Evolutionary conservation across 2,113 vertebrate species (phyloP).

Genomic region (Solea solea): DNA sequence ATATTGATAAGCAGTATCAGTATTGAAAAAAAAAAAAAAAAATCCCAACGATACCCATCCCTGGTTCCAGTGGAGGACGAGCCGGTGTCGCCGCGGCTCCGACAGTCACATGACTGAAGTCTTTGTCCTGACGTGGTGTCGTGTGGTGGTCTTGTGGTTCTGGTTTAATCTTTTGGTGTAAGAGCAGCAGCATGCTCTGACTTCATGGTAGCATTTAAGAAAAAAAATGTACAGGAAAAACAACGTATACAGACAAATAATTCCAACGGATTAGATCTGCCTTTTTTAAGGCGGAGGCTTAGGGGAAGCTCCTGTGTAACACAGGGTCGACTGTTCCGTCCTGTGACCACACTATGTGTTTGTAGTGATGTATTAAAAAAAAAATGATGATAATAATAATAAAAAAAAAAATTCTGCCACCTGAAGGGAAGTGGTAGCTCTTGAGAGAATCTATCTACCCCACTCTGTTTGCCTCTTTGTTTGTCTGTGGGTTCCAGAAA

Average conservation of each 20-base stretch:
- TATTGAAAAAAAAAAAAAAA: no score
- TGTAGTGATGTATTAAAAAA: conserved; percentile 62
- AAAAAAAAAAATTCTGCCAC: conserved; percentile 6
- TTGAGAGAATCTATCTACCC: conserved; percentile 32
- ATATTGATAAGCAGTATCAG: no score
- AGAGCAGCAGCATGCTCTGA: conserved; percentile 70
- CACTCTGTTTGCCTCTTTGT: conserved; percentile 9
- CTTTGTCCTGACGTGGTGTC: conserved; percentile 67
- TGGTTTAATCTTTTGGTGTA: conserved; percentile 72
- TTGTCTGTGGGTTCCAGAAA: conserved; percentile 13
- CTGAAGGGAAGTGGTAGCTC: conserved; percentile 38
- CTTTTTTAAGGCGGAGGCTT: conserved; percentile 41
- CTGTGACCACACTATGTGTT: conserved; percentile 63
- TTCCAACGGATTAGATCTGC: conserved; percentile 34
- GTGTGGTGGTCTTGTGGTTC: conserved; percentile 73
- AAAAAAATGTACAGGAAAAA: conserved; percentile 67
- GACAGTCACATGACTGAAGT: conserved; percentile 56
- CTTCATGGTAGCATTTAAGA: conserved; percentile 78
- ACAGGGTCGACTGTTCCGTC: conserved; percentile 61
- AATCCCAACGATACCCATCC: no score
- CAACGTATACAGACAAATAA: conserved; percentile 30
- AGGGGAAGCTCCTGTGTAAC: conserved; percentile 64
- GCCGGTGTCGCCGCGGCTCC: conserved; percentile 38
- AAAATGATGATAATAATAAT: not conserved
- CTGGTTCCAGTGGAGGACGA: conserved; percentile 14